phyloP scores from a whole-genome alignment of 2,888 invertebrate species.

The Anodontia alba region DNA sequence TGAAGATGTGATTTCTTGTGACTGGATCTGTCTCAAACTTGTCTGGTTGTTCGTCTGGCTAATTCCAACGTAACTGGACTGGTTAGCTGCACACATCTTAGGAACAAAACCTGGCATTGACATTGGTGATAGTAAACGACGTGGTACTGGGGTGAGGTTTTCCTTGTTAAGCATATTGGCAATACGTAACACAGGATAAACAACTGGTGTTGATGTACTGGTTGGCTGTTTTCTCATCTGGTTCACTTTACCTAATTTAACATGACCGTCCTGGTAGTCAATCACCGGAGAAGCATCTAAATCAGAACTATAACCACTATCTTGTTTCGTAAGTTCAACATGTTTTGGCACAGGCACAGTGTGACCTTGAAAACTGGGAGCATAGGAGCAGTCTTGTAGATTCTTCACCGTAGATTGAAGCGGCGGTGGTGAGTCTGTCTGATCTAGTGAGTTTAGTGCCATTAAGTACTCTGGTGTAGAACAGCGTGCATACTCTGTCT shows the following conservation, averaged over 20 bases:
- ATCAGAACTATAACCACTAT: constrained; percentile 72
- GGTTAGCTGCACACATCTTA: not conserved
- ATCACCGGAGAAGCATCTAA: constrained; percentile 63
- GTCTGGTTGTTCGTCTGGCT: not conserved
- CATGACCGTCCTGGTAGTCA: constrained; percentile 33
- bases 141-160: constrained; percentile 13
- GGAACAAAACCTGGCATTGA: constrained; percentile 27
- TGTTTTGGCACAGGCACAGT: not conserved
- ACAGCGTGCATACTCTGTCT: constrained; percentile 60
- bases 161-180: constrained; percentile 15
- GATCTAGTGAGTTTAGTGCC: constrained; percentile 60
- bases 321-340: constrained; percentile 42
- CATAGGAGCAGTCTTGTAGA: constrained; percentile 3
- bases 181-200: constrained; percentile 23
- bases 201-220: constrained; percentile 46
- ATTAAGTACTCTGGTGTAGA: constrained; percentile 70
- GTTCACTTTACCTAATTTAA: not conserved
- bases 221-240: not conserved
- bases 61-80: not conserved
- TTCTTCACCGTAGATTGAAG: constrained; percentile 44
- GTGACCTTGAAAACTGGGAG: not conserved
- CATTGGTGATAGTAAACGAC: constrained; percentile 10
- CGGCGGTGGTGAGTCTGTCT: constrained; percentile 55
- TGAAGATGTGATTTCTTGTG: not conserved
- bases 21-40: constrained; percentile 10